Conservation (phyloP, 1,140 invertebrate species). For the Drosophila triauraria region DNA sequence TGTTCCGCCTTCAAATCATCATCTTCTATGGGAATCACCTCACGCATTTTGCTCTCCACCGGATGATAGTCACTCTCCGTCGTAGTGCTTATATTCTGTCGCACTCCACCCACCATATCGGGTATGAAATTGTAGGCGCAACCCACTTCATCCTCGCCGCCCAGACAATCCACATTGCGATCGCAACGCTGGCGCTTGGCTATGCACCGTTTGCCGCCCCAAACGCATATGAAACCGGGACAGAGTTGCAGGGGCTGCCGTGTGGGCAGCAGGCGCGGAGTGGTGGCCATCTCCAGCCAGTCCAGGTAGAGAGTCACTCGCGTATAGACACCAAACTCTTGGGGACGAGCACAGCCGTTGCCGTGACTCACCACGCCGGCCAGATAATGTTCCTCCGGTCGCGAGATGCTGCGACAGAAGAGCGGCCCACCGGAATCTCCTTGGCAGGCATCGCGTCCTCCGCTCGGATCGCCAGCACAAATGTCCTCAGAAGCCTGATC, state of each 20-base stretch:
- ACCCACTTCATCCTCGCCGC: slow-evolving; percentile 91
- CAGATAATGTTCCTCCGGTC: slow-evolving; percentile 89
- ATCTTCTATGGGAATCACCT: slow-evolving; percentile 53
- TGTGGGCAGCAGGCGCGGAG: slow-evolving; percentile 45
- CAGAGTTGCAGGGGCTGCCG: slow-evolving; percentile 87
- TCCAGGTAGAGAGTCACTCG: slow-evolving; percentile 89
- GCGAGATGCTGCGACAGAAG: slow-evolving; percentile 89
- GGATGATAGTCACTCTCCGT: slow-evolving; percentile 73
- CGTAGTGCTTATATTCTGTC: slow-evolving; percentile 42
- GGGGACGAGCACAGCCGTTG: slow-evolving; percentile 91
- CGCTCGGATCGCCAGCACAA: slow-evolving; percentile 90
- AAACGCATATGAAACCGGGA: slow-evolving; percentile 89
- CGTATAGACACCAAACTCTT: slow-evolving; percentile 93
- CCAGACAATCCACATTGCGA: slow-evolving; percentile 90
- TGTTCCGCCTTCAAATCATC: slow-evolving; percentile 29
- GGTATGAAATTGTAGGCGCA: slow-evolving; percentile 86
- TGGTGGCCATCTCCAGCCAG: slow-evolving; percentile 88
- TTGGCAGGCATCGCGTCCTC: slow-evolving; percentile 93
- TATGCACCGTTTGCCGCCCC: slow-evolving; percentile 89
- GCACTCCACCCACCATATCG: slow-evolving; percentile 64
- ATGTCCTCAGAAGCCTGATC: slow-evolving; percentile 89
- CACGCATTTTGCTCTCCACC: slow-evolving; percentile 24
- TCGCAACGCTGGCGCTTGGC: slow-evolving; percentile 89
- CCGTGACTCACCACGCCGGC: slow-evolving; percentile 93
- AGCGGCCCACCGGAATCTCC: slow-evolving; percentile 92